Evolutionary conservation across 2,113 vertebrate genomes (phyloP).

Genomic region (Gracilinanus agilis): DNA sequence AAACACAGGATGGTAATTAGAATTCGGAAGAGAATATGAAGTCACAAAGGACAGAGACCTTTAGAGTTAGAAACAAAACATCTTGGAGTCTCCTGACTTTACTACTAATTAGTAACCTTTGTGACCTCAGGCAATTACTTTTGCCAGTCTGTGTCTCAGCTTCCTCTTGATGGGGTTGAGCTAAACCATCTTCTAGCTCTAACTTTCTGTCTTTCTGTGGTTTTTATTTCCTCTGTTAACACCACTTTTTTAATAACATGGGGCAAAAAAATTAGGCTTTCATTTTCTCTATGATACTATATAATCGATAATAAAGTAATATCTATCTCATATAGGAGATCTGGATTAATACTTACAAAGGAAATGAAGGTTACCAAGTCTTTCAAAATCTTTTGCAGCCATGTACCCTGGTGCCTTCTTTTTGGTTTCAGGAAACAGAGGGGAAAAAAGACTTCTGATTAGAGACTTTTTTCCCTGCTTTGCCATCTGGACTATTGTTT

Average conservation of each 20-base stretch:
- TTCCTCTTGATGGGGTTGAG: not conserved
- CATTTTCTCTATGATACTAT: not conserved
- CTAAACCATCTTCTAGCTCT: not conserved
- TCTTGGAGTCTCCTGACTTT: not conserved
- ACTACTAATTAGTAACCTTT: not conserved
- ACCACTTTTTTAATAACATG: not conserved
- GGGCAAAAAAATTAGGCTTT: not conserved
- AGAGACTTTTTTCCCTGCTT: not conserved
- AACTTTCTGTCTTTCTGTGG: not conserved
- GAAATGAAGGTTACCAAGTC: not conserved
- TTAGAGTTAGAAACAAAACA: not conserved
- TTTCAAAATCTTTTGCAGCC: not conserved
- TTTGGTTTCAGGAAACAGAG: not conserved
- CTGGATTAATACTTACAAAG: not conserved
- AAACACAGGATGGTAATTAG: not conserved
- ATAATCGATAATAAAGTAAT: not conserved
- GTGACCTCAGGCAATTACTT: not conserved
- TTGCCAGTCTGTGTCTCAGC: not conserved
- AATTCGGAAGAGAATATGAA: not conserved
- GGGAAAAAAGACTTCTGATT: not conserved
- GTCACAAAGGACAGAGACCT: not conserved
- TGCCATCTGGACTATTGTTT: not conserved
- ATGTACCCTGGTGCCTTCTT: not conserved
- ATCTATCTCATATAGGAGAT: not conserved
- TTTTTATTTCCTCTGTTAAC: not conserved